Conservation (phyloP, 2,888 invertebrate genomes). For the Carabus problematicus region DNA sequence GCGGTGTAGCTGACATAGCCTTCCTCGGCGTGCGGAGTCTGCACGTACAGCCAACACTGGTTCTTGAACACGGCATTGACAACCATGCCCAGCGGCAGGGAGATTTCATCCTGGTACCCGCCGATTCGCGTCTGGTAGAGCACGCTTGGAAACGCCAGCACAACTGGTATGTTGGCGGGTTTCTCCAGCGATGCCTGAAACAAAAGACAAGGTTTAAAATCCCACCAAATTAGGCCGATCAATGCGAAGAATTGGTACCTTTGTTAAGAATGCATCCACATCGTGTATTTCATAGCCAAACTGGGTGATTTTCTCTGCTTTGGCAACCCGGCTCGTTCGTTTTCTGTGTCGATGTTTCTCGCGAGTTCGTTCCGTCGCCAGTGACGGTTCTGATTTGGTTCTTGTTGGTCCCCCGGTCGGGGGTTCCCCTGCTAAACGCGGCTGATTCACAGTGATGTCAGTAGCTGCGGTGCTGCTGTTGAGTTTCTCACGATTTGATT, state of each 20-base stretch:
- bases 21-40: slow-evolving; percentile 85
- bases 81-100: slow-evolving; percentile 80
- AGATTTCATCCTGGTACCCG: slow-evolving; percentile 72
- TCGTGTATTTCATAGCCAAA: slow-evolving; percentile 85
- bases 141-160: slow-evolving; percentile 76
- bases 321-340: slow-evolving; percentile 53
- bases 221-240: too few species aligned
- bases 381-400: slow-evolving; percentile 64
- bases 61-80: slow-evolving; percentile 88
- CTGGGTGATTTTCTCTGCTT: slow-evolving; percentile 55
- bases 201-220: slow-evolving; percentile 11
- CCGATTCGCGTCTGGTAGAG: slow-evolving; percentile 77
- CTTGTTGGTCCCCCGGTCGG: slow-evolving; percentile 52
- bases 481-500: slow-evolving; percentile 35
- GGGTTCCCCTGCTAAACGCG: slow-evolving; percentile 47
- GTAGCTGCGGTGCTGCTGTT: neutral
- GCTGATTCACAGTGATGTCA: slow-evolving; percentile 44
- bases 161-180: slow-evolving; percentile 87
- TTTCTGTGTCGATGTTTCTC: slow-evolving; percentile 61
- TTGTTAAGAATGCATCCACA: slow-evolving; percentile 78
- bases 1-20: slow-evolving; percentile 81
- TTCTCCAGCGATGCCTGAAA: slow-evolving; percentile 77
- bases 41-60: slow-evolving; percentile 83
- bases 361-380: slow-evolving; percentile 61
- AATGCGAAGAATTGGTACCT: too few species aligned